Base-by-base conservation (phyloP, 2,797 vertebrate genomes). In the Neolamprologus multifasciatus region DNA sequence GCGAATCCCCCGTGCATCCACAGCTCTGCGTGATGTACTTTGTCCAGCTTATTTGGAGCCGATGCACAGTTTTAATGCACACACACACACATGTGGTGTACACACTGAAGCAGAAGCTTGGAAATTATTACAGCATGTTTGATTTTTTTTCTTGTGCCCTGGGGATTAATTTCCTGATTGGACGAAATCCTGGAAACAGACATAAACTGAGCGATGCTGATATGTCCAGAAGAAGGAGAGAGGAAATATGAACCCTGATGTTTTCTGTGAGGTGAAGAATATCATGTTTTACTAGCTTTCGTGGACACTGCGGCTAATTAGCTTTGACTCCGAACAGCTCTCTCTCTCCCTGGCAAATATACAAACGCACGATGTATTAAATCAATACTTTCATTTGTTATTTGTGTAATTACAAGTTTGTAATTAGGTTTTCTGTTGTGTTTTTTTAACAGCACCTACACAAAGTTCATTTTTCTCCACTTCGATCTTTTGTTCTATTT, bases 131-230 rank as follows among this genome's bases (percentile, higher is more conserved):
- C 50, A 33, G 59, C 79, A 14, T 78, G 62, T 83, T 90, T 81
- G 10, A 74, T 78, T 71, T 45, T 64, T 90, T 90, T 82, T 86
- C 78, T 81, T 81, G 74, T 52, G 67, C 84, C 43, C 23, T 11
- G 81, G 78, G 45, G 69, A 55, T 81, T 64, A 4, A 81, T 82
- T 84, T 86, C 83, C 89, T 90, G 71, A 76, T 50, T 76, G 71
- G 71, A 76, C 10, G 81, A 17, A 8, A 36, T 92, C 87, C 85
- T 90, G 85, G 89, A 90, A 91, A 90, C 45, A 83, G 67, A 83
- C 59, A 19, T 85, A 83, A 83, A 87, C 51, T 23, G 26, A 50
- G 71, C 17, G 17, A 19, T 76, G 71, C 17, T 0, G 71, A 50
- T n/a, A 50, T 76, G 71, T 50, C 3, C 38, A 26, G 14, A 11